Evolutionary conservation across 1,140 invertebrate species (phyloP).

Genomic region (Zaprionus ornatus): DNA sequence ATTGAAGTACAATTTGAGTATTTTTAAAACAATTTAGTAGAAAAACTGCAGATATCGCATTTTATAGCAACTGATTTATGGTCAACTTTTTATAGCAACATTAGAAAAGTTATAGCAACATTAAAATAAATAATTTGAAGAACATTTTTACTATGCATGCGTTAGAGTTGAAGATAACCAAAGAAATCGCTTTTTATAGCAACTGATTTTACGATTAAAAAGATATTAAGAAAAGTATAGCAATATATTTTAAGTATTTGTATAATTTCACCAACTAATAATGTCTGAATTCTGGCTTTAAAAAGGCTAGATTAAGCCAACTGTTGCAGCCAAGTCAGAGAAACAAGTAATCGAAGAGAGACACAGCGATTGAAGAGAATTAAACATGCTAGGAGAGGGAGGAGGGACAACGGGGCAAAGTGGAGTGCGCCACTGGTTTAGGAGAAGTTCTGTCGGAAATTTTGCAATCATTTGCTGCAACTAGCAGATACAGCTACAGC

Average conservation of each 20-base stretch:
- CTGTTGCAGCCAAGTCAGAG: not conserved
- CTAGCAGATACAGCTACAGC: conserved; percentile 26
- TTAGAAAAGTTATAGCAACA: not conserved
- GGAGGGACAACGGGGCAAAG: not conserved
- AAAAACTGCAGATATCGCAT: not conserved
- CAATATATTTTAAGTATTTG: too few species aligned
- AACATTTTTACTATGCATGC: too few species aligned
- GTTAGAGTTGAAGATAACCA: too few species aligned
- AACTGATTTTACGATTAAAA: not conserved
- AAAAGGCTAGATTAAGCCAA: not conserved
- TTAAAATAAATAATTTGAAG: not conserved
- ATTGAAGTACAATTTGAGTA: not conserved
- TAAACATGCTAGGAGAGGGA: not conserved
- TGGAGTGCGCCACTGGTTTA: not conserved
- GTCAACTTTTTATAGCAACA: not conserved
- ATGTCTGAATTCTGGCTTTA: not conserved
- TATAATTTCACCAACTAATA: not conserved
- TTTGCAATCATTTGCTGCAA: conserved; percentile 60
- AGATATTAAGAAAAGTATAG: too few species aligned
- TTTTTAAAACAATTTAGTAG: too few species aligned
- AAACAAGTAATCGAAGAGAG: conserved; percentile 46
- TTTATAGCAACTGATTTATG: not conserved
- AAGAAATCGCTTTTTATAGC: not conserved
- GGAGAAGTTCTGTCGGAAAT: conserved; percentile 33
- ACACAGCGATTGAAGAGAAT: not conserved